These are phyloP conservation scores for Gambusia affinis DNA, from an alignment of 2,113 vertebrate species.

Conservation along the genomic window DNA sequence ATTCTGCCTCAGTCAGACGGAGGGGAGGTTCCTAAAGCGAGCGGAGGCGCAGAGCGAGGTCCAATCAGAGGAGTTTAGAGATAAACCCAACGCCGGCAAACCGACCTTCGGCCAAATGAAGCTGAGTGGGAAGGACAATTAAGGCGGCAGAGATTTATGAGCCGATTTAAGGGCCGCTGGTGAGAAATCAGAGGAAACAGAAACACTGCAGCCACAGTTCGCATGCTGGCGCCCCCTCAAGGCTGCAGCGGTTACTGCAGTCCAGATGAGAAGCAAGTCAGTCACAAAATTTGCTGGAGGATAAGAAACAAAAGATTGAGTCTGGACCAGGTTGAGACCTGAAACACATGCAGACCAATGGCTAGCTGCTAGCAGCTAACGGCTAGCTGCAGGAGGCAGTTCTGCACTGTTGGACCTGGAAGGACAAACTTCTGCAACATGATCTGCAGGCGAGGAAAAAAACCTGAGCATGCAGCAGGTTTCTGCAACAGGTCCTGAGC, in stretches of 20 bases:
- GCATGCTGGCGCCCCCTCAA: not conserved
- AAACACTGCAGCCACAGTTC: not conserved
- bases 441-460: too few relatives aligned
- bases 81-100: constrained; percentile 15
- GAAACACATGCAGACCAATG: too few relatives aligned
- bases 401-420: too few relatives aligned
- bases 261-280: not conserved
- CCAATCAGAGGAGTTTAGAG: constrained; percentile 23
- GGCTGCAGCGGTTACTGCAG: not conserved
- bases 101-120: constrained; percentile 44
- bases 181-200: constrained; percentile 2
- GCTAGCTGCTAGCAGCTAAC: too few relatives aligned
- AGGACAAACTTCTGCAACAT: too few relatives aligned
- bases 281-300: not conserved
- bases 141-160: constrained; percentile 30
- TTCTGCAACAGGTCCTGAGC: not conserved
- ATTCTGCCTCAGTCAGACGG: constrained; percentile 39
- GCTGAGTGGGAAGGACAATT: constrained; percentile 55
- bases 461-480: too few relatives aligned
- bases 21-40: too few relatives aligned
- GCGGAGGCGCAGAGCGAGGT: not conserved
- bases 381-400: too few relatives aligned
- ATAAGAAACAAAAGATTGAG: too few relatives aligned
- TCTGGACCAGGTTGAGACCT: too few relatives aligned
- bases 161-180: constrained; percentile 36